Evolutionary conservation across 2,797 vertebrate genomes (phyloP).

Genomic region (Sebastolobus alascanus): DNA sequence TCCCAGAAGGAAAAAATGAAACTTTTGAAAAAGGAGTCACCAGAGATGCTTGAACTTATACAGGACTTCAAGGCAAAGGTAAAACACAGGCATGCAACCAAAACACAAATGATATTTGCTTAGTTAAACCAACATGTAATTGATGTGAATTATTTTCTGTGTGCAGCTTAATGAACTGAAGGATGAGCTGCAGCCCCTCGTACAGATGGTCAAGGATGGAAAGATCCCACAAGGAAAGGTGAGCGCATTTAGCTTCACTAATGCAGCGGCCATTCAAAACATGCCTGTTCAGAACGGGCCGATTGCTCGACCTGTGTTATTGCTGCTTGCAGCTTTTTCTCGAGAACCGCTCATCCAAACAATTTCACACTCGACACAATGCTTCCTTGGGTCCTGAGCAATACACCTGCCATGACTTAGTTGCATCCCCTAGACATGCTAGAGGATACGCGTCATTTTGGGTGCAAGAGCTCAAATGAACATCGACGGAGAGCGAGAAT

Average conservation of each 20-base stretch:
- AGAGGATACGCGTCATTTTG: too few species aligned
- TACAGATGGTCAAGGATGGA: slow-evolving; percentile 88
- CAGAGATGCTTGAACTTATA: slow-evolving; percentile 94
- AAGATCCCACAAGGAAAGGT: slow-evolving; percentile 90
- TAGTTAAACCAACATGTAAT: background rate
- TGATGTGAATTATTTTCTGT: slow-evolving; percentile 1
- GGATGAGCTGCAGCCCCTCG: slow-evolving; percentile 91
- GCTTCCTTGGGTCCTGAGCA: too few species aligned
- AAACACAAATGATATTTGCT: background rate
- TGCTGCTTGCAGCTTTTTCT: too few species aligned
- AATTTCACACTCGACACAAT: too few species aligned
- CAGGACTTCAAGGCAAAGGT: slow-evolving; percentile 94
- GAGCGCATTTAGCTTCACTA: background rate
- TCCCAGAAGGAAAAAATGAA: slow-evolving; percentile 94
- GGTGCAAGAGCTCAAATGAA: too few species aligned
- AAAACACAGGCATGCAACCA: background rate
- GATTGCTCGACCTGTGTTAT: background rate
- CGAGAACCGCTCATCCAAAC: too few species aligned
- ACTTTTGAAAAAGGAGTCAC: slow-evolving; percentile 94
- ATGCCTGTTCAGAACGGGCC: background rate
- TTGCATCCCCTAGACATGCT: too few species aligned
- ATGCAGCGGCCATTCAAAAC: background rate
- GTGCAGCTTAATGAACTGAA: slow-evolving; percentile 89
- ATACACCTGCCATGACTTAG: too few species aligned
- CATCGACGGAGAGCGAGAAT: too few species aligned